Evolutionary conservation across 2,888 invertebrate genomes (phyloP).

Genomic region (Phoronis australis): DNA sequence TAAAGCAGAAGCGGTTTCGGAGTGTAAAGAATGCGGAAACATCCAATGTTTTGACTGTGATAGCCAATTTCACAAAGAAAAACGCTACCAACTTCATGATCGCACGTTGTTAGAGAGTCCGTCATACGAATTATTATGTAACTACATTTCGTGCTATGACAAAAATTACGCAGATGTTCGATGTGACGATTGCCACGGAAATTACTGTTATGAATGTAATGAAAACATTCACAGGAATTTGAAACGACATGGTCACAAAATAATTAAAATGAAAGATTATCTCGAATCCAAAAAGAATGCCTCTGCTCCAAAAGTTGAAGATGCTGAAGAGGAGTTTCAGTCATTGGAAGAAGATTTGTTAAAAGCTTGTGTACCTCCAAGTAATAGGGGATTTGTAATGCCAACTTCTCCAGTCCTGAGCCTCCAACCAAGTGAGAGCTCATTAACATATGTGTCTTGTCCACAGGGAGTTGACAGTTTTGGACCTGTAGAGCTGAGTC

Average conservation of each 20-base stretch:
- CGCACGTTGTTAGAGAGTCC: slow-evolving; percentile 31
- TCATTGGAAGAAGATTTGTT: too few species aligned
- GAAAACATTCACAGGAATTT: slow-evolving; percentile 25
- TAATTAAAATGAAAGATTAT: slow-evolving; percentile 18
- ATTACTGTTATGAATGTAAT: slow-evolving; percentile 47
- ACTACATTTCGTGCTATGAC: slow-evolving; percentile 29
- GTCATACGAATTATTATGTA: slow-evolving; percentile 38
- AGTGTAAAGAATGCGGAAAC: slow-evolving; percentile 47
- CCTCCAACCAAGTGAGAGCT: slow-evolving; percentile 27
- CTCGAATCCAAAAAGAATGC: not conserved
- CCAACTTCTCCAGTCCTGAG: slow-evolving; percentile 33
- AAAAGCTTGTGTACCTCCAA: too few species aligned
- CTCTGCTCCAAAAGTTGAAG: too few species aligned
- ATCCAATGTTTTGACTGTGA: slow-evolving; percentile 49
- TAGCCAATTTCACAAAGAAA: slow-evolving; percentile 31
- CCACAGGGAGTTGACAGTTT: slow-evolving; percentile 25
- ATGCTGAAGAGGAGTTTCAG: too few species aligned
- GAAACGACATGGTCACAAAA: slow-evolving; percentile 19
- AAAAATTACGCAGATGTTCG: slow-evolving; percentile 48
- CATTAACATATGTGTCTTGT: slow-evolving; percentile 37
- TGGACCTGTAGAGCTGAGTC: too few species aligned
- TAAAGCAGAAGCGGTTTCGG: slow-evolving; percentile 34
- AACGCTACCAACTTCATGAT: slow-evolving; percentile 37
- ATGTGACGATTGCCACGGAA: slow-evolving; percentile 42
- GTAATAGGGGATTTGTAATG: slow-evolving; percentile 21